Evolutionary conservation across 2,797 vertebrate species (phyloP).

Genomic region (Melanotaenia parkinsoni): DNA sequence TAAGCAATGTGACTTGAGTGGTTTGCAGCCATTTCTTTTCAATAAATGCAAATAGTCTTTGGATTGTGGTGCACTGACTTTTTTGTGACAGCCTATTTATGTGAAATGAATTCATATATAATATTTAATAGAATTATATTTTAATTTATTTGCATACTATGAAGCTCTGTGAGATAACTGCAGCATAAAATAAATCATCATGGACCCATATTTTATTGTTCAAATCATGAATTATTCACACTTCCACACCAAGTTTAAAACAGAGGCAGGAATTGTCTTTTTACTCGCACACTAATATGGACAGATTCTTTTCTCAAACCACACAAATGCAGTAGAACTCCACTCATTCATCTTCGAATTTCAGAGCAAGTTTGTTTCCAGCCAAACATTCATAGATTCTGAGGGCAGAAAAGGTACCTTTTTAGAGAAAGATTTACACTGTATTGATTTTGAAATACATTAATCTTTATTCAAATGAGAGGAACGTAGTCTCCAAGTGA

Average conservation of each 20-base stretch:
- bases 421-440: conserved; percentile 41
- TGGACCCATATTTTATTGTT: conserved; percentile 55
- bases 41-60: conserved; percentile 6
- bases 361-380: conserved; percentile 33
- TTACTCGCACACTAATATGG: conserved; percentile 52
- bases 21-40: conserved; percentile 17
- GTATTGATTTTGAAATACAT: conserved; percentile 68
- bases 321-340: conserved; percentile 41
- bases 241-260: conserved; percentile 35
- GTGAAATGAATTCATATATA: conserved; percentile 49
- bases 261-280: conserved; percentile 55
- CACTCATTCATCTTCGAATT: conserved; percentile 59
- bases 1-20: not conserved
- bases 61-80: conserved; percentile 10
- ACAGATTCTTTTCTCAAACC: conserved; percentile 47
- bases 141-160: conserved; percentile 42
- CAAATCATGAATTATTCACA: conserved; percentile 71
- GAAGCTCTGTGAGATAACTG: conserved; percentile 47
- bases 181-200: conserved; percentile 52
- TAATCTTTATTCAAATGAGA: conserved; percentile 60
- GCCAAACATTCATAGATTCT: conserved; percentile 62
- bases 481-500: conserved; percentile 43
- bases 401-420: conserved; percentile 31
- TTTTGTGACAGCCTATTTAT: conserved; percentile 42
- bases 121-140: conserved; percentile 46